A percentile compares a stretch with the other conserved stretches of the same genome.
Evolutionary conservation across 2,113 vertebrate species (phyloP).

Genomic region (Nibea albiflora): DNA sequence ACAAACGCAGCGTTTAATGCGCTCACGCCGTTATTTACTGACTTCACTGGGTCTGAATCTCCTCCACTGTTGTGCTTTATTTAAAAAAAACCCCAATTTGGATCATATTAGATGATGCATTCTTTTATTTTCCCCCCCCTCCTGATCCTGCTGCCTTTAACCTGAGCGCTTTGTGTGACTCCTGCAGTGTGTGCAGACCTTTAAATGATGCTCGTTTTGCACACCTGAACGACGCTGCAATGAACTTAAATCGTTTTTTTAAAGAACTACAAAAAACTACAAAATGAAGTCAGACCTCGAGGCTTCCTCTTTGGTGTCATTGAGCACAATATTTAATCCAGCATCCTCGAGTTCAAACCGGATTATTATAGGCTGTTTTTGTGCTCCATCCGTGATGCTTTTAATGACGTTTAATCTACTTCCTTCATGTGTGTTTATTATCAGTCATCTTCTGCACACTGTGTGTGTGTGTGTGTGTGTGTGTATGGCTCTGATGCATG

Average conservation of each 20-base stretch:
- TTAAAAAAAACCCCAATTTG: neutral
- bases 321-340: neutral
- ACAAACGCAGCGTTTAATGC: neutral
- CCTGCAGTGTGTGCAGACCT: neutral
- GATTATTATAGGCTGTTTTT: neutral
- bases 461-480: too few species aligned
- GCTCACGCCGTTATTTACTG: neutral
- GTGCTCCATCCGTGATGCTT: neutral
- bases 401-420: neutral
- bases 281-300: neutral
- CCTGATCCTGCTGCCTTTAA: neutral
- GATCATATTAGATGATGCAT: neutral
- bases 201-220: neutral
- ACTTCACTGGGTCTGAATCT: too few species aligned
- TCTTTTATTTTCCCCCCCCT: too few species aligned
- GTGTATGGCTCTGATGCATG: neutral
- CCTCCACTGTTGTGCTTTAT: neutral
- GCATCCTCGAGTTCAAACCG: too few species aligned
- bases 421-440: too few species aligned
- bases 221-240: neutral
- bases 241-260: neutral
- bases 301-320: neutral
- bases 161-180: neutral
- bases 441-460: neutral
- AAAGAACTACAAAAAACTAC: neutral